Evolutionary conservation across 2,888 invertebrate species (phyloP).

Genomic region (Lithodes maja): DNA sequence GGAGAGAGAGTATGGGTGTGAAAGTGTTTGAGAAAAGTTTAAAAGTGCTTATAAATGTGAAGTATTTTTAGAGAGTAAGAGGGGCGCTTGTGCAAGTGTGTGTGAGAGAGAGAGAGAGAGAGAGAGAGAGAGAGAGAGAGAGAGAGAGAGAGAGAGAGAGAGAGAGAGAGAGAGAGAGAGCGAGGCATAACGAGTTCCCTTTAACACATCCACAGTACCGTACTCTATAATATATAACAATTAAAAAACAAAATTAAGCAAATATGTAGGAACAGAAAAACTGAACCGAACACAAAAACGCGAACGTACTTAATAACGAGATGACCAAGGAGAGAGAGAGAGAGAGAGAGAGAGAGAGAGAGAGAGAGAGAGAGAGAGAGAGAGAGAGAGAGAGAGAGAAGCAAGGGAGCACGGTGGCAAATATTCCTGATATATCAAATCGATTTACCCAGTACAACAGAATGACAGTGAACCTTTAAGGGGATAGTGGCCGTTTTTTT

Average conservation of each 20-base stretch:
- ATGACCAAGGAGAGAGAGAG: neutral
- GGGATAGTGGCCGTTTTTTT: too few species aligned
- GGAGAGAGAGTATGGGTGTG: neutral
- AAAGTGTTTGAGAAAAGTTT: too few species aligned
- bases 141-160: neutral
- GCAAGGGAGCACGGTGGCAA: too few species aligned
- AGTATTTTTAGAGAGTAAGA: neutral
- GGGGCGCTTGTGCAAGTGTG: neutral
- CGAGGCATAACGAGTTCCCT: neutral
- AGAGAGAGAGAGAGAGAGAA: slow-evolving; percentile 18
- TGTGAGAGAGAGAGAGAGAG: neutral
- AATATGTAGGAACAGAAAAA: neutral
- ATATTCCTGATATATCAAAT: too few species aligned
- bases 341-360: neutral
- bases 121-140: neutral
- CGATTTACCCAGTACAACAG: too few species aligned
- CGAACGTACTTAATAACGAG: too few species aligned
- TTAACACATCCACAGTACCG: too few species aligned
- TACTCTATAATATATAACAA: too few species aligned
- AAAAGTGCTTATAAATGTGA: too few species aligned
- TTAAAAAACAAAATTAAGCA: neutral
- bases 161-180: too few species aligned
- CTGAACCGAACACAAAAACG: neutral
- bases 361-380: slow-evolving; percentile 2
- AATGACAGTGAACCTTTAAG: too few species aligned